Evolutionary conservation across 1,140 invertebrate species (phyloP).

Genomic region (Episyrphus balteatus): DNA sequence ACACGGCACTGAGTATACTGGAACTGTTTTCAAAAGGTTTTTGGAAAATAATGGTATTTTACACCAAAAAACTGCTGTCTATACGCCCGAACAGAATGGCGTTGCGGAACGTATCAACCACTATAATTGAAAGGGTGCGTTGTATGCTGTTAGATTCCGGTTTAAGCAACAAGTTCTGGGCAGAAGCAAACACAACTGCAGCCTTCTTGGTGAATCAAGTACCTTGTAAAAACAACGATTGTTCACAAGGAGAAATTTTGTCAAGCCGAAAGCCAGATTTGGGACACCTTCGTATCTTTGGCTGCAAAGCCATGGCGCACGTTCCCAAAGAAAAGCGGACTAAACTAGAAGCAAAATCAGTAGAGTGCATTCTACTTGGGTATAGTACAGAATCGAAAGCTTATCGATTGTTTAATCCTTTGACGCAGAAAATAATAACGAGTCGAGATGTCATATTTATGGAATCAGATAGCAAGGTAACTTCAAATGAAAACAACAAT

Average conservation of each 20-base stretch:
- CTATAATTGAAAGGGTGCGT: constrained; percentile 17
- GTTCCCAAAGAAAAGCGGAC: constrained; percentile 29
- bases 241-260: constrained; percentile 18
- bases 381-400: constrained; percentile 33
- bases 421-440: constrained; percentile 13
- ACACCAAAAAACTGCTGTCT: constrained; percentile 15
- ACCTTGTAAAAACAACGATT: constrained; percentile 12
- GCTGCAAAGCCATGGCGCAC: constrained; percentile 33
- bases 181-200: constrained; percentile 34
- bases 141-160: constrained; percentile 29
- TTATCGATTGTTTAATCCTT: constrained; percentile 30
- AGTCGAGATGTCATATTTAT: constrained; percentile 27
- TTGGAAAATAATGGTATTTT: constrained; percentile 5
- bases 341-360: constrained; percentile 28
- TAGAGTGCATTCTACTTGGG: constrained; percentile 33
- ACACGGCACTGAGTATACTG: constrained; percentile 23
- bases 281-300: constrained; percentile 24
- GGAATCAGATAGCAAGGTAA: constrained; percentile 8
- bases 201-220: constrained; percentile 35
- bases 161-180: constrained; percentile 35
- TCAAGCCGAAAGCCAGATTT: constrained; percentile 16
- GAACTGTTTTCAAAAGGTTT: constrained; percentile 2
- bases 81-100: constrained; percentile 27
- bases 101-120: constrained; percentile 19
- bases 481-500: not conserved